Evolutionary conservation across 2,888 invertebrate genomes (phyloP).

Genomic region (Nycteola revayana): DNA sequence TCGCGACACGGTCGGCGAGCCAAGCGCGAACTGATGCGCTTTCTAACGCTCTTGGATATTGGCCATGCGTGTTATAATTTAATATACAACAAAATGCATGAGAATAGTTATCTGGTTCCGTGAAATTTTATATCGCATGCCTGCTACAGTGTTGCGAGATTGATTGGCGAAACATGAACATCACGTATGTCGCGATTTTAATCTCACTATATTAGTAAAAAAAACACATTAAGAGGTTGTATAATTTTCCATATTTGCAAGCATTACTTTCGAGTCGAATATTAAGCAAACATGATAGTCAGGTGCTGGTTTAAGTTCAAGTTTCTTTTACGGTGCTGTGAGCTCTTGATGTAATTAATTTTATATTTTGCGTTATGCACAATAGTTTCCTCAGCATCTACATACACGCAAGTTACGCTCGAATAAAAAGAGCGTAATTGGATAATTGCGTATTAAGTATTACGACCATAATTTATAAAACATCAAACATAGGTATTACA

Average conservation of each 20-base stretch:
- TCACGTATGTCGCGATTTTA: conserved; percentile 1
- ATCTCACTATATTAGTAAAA: too few species aligned
- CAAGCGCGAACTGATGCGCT: conserved; percentile 69
- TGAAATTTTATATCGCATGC: conserved; percentile 13
- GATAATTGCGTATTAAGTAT: conserved; percentile 4
- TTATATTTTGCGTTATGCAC: conserved; percentile 17
- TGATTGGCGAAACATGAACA: conserved; percentile 2
- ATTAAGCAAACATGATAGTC: background rate
- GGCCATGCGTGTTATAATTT: conserved; percentile 38
- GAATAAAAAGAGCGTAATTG: conserved; percentile 16
- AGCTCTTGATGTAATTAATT: conserved; percentile 1
- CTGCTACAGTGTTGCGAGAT: conserved; percentile 9
- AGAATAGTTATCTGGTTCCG: conserved; percentile 14
- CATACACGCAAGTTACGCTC: conserved; percentile 22
- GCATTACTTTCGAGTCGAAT: too few species aligned
- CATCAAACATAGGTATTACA: too few species aligned
- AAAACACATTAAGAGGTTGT: too few species aligned
- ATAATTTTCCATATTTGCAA: too few species aligned
- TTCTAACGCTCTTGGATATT: conserved; percentile 57
- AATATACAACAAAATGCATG: conserved; percentile 24
- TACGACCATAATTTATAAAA: background rate
- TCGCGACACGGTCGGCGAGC: conserved; percentile 54
- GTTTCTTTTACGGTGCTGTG: conserved; percentile 2
- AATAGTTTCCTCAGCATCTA: conserved; percentile 15
- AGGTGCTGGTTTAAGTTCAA: background rate